Evolutionary conservation across 2,113 vertebrate genomes (phyloP).

Genomic region (Verasper variegatus): DNA sequence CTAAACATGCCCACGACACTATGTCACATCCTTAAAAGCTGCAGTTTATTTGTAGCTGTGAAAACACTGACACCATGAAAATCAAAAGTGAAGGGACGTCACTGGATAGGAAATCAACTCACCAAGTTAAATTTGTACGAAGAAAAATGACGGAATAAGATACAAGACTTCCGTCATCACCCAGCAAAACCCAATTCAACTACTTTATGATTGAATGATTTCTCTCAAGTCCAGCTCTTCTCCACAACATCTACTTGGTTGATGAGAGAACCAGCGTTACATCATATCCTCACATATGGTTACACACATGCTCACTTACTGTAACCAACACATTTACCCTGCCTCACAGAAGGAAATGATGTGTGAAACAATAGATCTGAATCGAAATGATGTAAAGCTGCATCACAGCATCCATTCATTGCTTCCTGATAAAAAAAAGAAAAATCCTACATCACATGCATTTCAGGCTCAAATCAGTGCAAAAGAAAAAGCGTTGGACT

Average conservation of each 20-base stretch:
- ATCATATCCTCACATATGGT: conserved; percentile 39
- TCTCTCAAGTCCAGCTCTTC: neutral
- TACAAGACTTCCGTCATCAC: neutral
- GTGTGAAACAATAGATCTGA: neutral
- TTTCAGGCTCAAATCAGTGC: conserved; percentile 1
- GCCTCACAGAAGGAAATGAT: neutral
- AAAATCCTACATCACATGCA: neutral
- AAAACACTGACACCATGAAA: conserved; percentile 47
- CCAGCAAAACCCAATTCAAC: neutral
- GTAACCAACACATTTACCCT: conserved; percentile 8
- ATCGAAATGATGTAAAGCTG: neutral
- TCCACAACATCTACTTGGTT: neutral
- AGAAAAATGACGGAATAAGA: neutral
- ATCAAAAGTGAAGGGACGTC: conserved; percentile 4
- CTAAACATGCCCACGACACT: conserved; percentile 65
- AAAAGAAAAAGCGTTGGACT: neutral
- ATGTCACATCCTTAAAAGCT: conserved; percentile 56
- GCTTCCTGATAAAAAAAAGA: neutral
- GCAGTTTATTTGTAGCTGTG: conserved; percentile 59
- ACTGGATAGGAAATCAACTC: neutral
- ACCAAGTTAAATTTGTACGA: neutral
- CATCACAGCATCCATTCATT: neutral
- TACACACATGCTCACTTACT: neutral
- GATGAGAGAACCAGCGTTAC: conserved; percentile 17
- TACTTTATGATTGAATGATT: neutral